These are phyloP conservation scores for Clarias pachynema DNA, from an alignment of 2,797 vertebrate species.

Conservation along the genomic window DNA sequence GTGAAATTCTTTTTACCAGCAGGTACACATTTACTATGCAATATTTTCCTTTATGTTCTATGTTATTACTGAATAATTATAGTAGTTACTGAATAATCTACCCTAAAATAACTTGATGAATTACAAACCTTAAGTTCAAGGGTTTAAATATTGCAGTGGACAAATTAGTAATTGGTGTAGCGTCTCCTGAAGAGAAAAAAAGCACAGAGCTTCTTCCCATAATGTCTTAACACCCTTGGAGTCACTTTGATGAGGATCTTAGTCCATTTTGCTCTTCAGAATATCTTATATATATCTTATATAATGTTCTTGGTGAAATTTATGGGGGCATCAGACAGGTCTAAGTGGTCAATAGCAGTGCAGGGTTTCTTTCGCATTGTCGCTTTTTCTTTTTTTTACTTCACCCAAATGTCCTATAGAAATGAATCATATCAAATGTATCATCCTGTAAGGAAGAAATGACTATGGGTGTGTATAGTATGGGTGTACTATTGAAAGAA, in stretches of 20 bases:
- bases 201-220: background rate
- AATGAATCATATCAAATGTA: slow-evolving; percentile 28
- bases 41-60: background rate
- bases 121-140: background rate
- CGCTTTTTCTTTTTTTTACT: slow-evolving; percentile 36
- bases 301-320: background rate
- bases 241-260: background rate
- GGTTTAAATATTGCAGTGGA: background rate
- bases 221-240: background rate
- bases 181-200: background rate
- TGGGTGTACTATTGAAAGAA: slow-evolving; percentile 20
- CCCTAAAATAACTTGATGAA: background rate
- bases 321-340: background rate
- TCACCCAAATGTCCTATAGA: slow-evolving; percentile 23
- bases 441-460: background rate
- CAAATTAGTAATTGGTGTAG: background rate
- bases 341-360: background rate
- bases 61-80: background rate
- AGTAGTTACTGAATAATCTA: background rate
- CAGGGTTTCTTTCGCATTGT: background rate
- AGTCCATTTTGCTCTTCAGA: background rate
- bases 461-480: slow-evolving; percentile 24
- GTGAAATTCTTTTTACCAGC: background rate
- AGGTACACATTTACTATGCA: background rate
- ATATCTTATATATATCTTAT: background rate